Conservation (phyloP, 2,888 invertebrate species). For the Lithophane socia region DNA sequence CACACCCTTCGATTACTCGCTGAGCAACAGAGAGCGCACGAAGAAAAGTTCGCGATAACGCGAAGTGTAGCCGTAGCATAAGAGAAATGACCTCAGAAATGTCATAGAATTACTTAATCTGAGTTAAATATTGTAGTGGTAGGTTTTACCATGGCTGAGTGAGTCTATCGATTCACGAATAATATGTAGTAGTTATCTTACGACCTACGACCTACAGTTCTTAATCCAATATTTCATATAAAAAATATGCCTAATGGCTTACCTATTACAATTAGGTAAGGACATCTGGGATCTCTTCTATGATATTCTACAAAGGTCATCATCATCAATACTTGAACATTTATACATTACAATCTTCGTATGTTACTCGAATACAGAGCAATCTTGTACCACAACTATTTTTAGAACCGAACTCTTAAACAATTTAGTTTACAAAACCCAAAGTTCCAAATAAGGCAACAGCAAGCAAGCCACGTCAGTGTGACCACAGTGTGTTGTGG, state of each 20-base stretch:
- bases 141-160: too few species aligned
- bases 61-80: too few species aligned
- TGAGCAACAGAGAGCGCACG: too few species aligned
- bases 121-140: too few species aligned
- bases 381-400: conserved; percentile 39
- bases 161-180: too few species aligned
- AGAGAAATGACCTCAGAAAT: too few species aligned
- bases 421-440: conserved; percentile 25
- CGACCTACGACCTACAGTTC: too few species aligned
- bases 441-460: conserved; percentile 42
- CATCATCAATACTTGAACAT: too few species aligned
- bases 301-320: neutral
- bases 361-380: neutral
- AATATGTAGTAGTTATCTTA: too few species aligned
- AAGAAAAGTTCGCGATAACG: too few species aligned
- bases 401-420: conserved; percentile 32
- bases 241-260: neutral
- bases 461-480: conserved; percentile 14
- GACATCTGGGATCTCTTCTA: neutral
- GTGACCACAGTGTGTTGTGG: conserved; percentile 37
- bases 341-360: neutral
- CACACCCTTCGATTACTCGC: too few species aligned
- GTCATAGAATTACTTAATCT: too few species aligned
- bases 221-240: neutral
- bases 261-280: neutral